Conservation (phyloP, 2,797 vertebrate genomes). For the Buphagus erythrorhynchus region DNA sequence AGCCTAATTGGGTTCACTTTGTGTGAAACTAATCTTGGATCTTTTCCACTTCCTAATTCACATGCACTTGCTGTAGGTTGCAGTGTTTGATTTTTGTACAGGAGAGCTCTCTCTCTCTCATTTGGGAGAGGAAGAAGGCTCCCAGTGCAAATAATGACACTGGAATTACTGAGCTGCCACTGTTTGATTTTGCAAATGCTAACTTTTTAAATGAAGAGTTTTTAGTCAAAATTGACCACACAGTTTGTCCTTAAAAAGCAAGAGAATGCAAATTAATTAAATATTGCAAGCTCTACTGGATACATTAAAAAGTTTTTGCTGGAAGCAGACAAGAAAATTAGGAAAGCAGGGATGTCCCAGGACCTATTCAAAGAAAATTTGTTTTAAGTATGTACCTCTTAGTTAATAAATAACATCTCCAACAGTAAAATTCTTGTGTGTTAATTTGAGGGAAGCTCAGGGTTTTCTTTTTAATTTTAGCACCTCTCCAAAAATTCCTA, state of each 20-base stretch:
- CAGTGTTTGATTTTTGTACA: neutral
- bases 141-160: neutral
- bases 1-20: neutral
- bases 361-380: neutral
- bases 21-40: neutral
- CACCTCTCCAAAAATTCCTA: neutral
- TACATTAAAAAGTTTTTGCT: neutral
- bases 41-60: neutral
- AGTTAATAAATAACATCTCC: neutral
- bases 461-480: neutral
- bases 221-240: neutral
- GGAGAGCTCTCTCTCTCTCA: neutral
- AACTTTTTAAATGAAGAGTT: neutral
- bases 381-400: neutral
- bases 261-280: neutral
- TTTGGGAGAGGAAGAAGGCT: neutral
- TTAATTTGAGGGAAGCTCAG: neutral
- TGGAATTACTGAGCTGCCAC: rapidly evolving
- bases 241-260: neutral
- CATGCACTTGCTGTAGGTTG: neutral
- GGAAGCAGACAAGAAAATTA: neutral
- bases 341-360: neutral
- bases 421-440: neutral
- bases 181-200: neutral
- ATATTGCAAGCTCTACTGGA: neutral